Base-by-base conservation (phyloP, 1,140 invertebrate species). In the Drosophila virilis region DNA sequence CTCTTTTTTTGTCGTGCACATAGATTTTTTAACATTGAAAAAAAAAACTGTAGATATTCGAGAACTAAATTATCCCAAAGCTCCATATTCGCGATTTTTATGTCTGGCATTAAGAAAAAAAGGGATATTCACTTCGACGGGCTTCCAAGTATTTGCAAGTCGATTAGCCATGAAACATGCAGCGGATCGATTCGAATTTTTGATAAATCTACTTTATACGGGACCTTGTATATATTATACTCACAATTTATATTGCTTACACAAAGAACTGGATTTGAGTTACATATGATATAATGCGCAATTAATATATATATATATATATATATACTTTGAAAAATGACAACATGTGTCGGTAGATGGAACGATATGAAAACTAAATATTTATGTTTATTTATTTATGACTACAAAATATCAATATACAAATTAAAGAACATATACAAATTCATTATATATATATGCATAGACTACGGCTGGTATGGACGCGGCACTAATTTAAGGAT, bases 341-440 rank as follows among this genome's bases (percentile, higher is more conserved):
- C 3, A 33, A 17, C 17, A 33, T 37, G 15, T 13, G 33, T 33
- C 8, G 38, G 38, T 38, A 40, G 51, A 33, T 51, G 54, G 38
- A 51, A 54, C 28, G 65, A 69, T 55, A 55, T 62, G 51, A 74
- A 74, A 70, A 74, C 43, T 76, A 60, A 66, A 65, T 67, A 65
- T 68, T 74, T 71, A 83, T 79, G 69, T 82, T 82, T 79, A 79
- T 88, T 86, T 86, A 86, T 88, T 86, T 79, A 88, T 82, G 83
- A 78, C 75, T 88, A 83, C 79, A 69, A 88, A 86, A 86, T 79
- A 88, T 79, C 76, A 83, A 86, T 86, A 77, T 88, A 86, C 79
- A 86, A 88, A 86, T 88, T 83, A 83, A 79, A 88, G 79, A 79
- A 88, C 78, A 86, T 88, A 82, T 82, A 86, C 72, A 86, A 88